These are phyloP conservation scores for Sesia apiformis DNA, from an alignment of 2,888 invertebrate genomes.

Conservation along the genomic window DNA sequence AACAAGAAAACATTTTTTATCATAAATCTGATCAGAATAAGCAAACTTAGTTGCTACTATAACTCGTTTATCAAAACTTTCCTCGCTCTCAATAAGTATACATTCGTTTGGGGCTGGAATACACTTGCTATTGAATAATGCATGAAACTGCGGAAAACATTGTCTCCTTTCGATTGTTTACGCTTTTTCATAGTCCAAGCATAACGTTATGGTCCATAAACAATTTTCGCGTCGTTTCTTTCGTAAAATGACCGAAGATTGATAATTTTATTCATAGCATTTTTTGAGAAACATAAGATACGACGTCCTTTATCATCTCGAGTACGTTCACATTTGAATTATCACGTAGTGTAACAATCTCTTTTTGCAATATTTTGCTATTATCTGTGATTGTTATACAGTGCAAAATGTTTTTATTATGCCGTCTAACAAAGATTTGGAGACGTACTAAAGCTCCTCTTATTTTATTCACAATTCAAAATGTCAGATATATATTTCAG, in stretches of 20 bases:
- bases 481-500: too few relatives aligned
- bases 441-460: too few relatives aligned
- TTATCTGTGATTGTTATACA: too few relatives aligned
- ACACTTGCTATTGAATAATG: slow-evolving; percentile 11
- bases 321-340: background rate
- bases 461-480: too few relatives aligned
- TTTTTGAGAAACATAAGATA: background rate
- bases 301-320: background rate
- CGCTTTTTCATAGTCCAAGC: slow-evolving; percentile 10
- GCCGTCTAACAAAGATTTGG: too few relatives aligned
- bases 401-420: too few relatives aligned
- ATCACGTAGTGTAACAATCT: too few relatives aligned
- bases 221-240: slow-evolving; percentile 9
- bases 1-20: too few relatives aligned
- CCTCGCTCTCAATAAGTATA: slow-evolving; percentile 6
- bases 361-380: too few relatives aligned
- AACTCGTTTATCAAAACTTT: too few relatives aligned
- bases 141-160: slow-evolving; percentile 12
- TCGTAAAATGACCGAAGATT: slow-evolving; percentile 7
- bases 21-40: too few relatives aligned
- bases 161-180: slow-evolving; percentile 11
- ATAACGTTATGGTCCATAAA: slow-evolving; percentile 11
- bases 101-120: slow-evolving; percentile 8
- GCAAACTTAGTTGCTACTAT: too few relatives aligned
- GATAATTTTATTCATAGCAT: slow-evolving; percentile 8